Percentiles rank a stretch among this genome's conserved stretches.
Conservation (phyloP, 2,797 vertebrate genomes). For the Echeneis naucrates region DNA sequence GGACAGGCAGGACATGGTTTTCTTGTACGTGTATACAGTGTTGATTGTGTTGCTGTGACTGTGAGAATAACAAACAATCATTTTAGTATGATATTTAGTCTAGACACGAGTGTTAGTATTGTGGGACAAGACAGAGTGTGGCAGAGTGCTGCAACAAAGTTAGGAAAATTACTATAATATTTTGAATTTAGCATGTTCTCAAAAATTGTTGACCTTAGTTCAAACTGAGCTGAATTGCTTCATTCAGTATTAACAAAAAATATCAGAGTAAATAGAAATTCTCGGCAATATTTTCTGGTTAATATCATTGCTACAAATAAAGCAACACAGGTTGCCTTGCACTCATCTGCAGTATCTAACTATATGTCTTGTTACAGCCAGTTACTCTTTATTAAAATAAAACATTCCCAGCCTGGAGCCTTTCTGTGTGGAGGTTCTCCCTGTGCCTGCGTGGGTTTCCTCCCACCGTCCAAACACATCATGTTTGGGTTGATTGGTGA, state of each 20-base stretch:
- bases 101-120: slow-evolving; percentile 1
- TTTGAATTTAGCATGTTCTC: background rate
- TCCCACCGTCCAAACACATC: no score
- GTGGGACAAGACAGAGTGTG: background rate
- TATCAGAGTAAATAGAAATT: background rate
- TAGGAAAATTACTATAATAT: background rate
- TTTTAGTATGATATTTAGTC: background rate
- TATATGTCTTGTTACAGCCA: background rate
- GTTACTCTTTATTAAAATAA: background rate
- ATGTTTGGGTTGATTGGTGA: no score
- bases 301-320: background rate
- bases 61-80: slow-evolving; percentile 17
- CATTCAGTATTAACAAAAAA: background rate
- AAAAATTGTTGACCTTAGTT: background rate
- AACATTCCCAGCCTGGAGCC: no score
- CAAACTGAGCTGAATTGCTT: background rate
- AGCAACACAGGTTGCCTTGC: background rate
- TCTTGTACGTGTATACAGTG: background rate
- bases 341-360: background rate
- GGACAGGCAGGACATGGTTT: background rate
- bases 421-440: no score
- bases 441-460: no score
- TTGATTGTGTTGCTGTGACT: background rate
- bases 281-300: background rate
- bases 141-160: background rate